Evolutionary conservation across 1,140 invertebrate genomes (phyloP).

Genomic region (Orius laevigatus): DNA sequence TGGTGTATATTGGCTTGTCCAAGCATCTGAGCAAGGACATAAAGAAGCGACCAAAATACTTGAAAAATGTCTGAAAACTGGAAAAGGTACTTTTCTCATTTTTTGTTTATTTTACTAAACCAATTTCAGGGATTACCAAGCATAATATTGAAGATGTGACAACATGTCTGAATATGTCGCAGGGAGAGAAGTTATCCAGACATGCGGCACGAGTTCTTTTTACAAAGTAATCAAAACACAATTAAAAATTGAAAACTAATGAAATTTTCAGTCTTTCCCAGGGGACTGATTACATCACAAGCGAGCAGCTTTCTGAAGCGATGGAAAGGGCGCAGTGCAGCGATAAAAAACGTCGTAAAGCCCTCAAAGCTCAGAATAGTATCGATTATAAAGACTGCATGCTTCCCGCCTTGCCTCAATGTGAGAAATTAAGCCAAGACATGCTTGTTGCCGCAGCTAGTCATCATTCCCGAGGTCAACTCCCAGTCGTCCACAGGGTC

Average conservation of each 20-base stretch:
- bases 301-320: constrained; percentile 39
- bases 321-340: constrained; percentile 13
- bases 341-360: neutral
- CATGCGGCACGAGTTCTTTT: constrained; percentile 72
- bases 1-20: constrained; percentile 75
- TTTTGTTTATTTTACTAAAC: constrained; percentile 6
- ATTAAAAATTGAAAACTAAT: constrained; percentile 1
- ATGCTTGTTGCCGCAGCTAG: constrained; percentile 63
- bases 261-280: constrained; percentile 46
- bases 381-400: too few species aligned
- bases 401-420: too few species aligned
- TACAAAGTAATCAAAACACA: constrained; percentile 36
- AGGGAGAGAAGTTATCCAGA: constrained; percentile 68
- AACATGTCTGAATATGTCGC: constrained; percentile 61
- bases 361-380: too few species aligned
- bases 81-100: constrained; percentile 32
- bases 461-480: constrained; percentile 56
- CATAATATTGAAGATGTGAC: constrained; percentile 69
- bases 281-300: constrained; percentile 71
- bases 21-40: constrained; percentile 78
- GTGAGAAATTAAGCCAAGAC: constrained; percentile 60
- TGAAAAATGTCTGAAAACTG: constrained; percentile 55
- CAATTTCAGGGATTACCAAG: constrained; percentile 47
- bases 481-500: constrained; percentile 56
- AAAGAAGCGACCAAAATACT: constrained; percentile 66